Base-by-base conservation (phyloP, 2,797 vertebrate species). In the Ataeniobius toweri region DNA sequence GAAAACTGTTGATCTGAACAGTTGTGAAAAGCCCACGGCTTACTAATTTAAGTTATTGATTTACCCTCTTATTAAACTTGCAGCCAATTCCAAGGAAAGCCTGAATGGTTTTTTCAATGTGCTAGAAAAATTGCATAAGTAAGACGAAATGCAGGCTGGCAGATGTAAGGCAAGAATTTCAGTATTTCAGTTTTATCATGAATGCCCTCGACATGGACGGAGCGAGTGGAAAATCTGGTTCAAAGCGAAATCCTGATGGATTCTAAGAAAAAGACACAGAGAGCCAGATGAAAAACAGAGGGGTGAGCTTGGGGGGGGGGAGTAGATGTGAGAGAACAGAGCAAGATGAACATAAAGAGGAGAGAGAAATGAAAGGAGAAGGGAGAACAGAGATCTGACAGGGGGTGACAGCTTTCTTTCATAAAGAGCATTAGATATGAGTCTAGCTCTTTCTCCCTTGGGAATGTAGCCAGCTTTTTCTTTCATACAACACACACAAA, bases 341-440 rank as follows among this genome's bases (percentile, higher is more conserved):
- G 72, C 86, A 76, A 85, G 89, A 88, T 48, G 78, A 87, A 87
- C 81, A 88, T 87, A 83, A 86, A 89, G 84, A 80, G 79, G 81
- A 55, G 75, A 58, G 74, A 74, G 85, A 88, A 85, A 89, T 89
- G 82, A 92, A 85, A 87, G 78, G 77, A 82, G 83, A 80, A 56
- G 76, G 83, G 83, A 81, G 77, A 88, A 59, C 81, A 78, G 80
- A 88, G 91, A 89, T 91, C 89, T 92, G 90, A 94, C 83, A 82
- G 86, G 81, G 65, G 77, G 74, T 84, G 87, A 87, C 88, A 88
- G 89, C 82, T 88, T 82, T 89, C 83, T 76, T 80, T 92, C 86
- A 92, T 85, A 94, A 94, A 94, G 92, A 92, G 93, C 92, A 92
- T 94, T 90, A 81, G 82, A 93, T 91, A 94, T 94, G 89, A 94